Conservation (phyloP, 2,113 vertebrate genomes). For the Sinocyclocheilus maitianheensis region DNA sequence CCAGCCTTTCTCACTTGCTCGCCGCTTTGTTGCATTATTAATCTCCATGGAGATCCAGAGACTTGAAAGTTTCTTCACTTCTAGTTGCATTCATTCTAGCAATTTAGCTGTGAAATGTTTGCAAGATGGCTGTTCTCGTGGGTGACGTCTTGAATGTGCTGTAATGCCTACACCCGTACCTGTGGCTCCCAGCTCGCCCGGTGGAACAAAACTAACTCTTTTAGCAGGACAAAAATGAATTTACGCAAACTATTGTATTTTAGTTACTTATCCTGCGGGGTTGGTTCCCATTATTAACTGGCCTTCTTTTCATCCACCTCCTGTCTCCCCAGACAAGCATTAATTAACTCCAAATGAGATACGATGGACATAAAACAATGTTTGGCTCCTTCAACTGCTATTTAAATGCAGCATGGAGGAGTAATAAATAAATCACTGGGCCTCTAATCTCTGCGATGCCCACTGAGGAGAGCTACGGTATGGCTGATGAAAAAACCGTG, state of each 20-base stretch:
- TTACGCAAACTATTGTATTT: neutral
- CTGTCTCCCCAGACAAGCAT: constrained; percentile 15
- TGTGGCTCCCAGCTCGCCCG: neutral
- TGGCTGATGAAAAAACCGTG: constrained; percentile 2
- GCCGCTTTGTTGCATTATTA: constrained; percentile 62
- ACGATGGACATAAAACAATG: constrained; percentile 42
- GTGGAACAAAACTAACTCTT: neutral
- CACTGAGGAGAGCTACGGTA: neutral
- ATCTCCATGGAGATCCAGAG: constrained; percentile 57
- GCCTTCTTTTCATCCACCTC: constrained; percentile 10
- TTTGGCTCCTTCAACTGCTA: constrained; percentile 11
- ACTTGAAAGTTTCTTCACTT: constrained; percentile 48
- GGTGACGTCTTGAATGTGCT: neutral
- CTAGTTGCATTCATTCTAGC: constrained; percentile 45
- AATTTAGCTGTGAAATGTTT: constrained; percentile 52
- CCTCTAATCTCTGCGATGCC: constrained; percentile 8
- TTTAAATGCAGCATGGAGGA: constrained; percentile 8
- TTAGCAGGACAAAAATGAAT: neutral
- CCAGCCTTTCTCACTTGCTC: constrained; percentile 36
- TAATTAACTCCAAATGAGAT: constrained; percentile 30
- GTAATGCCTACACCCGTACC: constrained; percentile 27
- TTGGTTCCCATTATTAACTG: neutral
- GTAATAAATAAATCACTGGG: constrained; percentile 36
- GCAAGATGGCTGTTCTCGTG: constrained; percentile 27
- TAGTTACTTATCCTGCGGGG: neutral